phyloP scores from a whole-genome alignment of 2,888 invertebrate genomes.

The Elaeidobius kamerunicus region DNA sequence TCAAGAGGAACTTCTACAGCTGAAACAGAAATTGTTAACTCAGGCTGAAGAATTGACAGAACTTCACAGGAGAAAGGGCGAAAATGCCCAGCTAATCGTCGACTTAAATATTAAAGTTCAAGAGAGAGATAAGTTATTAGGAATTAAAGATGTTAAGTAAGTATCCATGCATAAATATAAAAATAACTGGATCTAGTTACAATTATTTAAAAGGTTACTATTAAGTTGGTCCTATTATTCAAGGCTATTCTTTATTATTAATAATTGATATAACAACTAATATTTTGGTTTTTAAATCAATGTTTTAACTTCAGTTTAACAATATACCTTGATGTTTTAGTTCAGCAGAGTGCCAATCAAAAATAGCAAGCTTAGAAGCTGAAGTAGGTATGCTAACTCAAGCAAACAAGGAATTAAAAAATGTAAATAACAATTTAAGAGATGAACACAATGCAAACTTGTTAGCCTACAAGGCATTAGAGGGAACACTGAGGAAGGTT shows the following conservation, averaged over 20 bases:
- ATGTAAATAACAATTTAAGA: slow-evolving; percentile 80
- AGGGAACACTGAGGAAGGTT: slow-evolving; percentile 81
- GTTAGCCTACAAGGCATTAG: slow-evolving; percentile 83
- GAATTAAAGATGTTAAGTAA: slow-evolving; percentile 70
- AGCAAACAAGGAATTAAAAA: slow-evolving; percentile 73
- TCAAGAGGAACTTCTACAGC: slow-evolving; percentile 58
- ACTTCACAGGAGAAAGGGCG: slow-evolving; percentile 83
- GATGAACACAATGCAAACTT: slow-evolving; percentile 96
- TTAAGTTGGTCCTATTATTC: too few species aligned
- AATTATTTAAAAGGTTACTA: neutral
- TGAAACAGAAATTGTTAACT: slow-evolving; percentile 81
- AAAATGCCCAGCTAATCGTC: slow-evolving; percentile 91
- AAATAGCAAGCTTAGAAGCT: slow-evolving; percentile 64
- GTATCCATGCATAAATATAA: slow-evolving; percentile 24
- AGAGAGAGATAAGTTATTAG: slow-evolving; percentile 76
- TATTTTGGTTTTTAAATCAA: too few species aligned
- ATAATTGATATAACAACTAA: too few species aligned
- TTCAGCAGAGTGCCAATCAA: slow-evolving; percentile 57
- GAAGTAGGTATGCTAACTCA: slow-evolving; percentile 72
- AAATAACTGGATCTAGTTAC: neutral
- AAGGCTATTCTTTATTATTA: too few species aligned
- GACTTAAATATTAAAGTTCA: slow-evolving; percentile 83
- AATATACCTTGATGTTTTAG: slow-evolving; percentile 22
- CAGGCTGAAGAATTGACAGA: slow-evolving; percentile 94
- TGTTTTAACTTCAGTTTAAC: too few species aligned